A percentile compares a stretch with the other conserved stretches of the same genome.
Conservation (phyloP, 2,113 vertebrate species). For the Orthonyx spaldingii region DNA sequence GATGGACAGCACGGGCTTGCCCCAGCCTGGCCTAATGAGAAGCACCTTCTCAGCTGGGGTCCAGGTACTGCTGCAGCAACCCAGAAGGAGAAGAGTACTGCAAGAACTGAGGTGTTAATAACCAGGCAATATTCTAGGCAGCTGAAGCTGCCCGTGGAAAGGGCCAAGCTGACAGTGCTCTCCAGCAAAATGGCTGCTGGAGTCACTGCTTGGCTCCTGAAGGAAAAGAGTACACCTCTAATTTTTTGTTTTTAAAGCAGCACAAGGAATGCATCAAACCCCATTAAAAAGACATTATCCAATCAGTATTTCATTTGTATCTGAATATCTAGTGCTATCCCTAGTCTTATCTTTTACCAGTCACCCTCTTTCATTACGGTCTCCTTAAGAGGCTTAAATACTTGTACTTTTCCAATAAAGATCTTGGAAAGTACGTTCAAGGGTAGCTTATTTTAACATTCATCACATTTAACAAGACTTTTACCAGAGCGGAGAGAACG, state of each 20-base stretch:
- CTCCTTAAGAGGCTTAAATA: constrained; percentile 10
- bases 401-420: constrained; percentile 44
- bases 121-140: not conserved
- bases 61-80: not conserved
- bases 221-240: not conserved
- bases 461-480: constrained; percentile 62
- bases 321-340: not conserved
- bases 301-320: not conserved
- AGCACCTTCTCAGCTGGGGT: not conserved
- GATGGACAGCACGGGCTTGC: not conserved
- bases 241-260: not conserved
- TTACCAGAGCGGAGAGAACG: constrained; percentile 55
- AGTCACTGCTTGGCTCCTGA: not conserved
- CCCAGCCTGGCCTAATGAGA: not conserved
- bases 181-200: not conserved
- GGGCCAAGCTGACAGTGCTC: not conserved
- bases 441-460: constrained; percentile 51
- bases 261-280: not conserved
- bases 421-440: not conserved
- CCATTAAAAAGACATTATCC: not conserved
- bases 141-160: not conserved
- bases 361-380: not conserved
- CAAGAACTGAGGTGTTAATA: not conserved
- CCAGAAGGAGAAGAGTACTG: not conserved
- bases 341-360: not conserved